phyloP scores from a whole-genome alignment of 2,888 invertebrate genomes.

The Scaptomyza polygonia region DNA sequence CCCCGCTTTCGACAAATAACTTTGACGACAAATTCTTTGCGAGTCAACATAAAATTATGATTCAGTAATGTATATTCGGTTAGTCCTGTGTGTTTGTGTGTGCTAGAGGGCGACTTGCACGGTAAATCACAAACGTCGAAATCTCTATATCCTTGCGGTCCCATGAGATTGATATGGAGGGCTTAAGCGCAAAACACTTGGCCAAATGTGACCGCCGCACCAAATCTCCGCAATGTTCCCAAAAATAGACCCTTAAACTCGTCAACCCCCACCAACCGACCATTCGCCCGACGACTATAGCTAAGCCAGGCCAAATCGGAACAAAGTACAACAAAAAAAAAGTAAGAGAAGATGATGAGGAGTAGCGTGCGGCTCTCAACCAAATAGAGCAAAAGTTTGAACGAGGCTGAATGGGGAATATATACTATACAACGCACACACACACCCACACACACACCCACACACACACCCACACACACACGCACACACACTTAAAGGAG shows the following conservation, averaged over 20 bases:
- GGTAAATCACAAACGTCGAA: conserved; percentile 83
- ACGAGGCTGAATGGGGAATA: conserved; percentile 21
- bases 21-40: conserved; percentile 60
- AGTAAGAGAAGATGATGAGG: conserved; percentile 2
- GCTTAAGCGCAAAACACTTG: conserved; percentile 85
- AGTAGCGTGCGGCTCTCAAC: conserved; percentile 44
- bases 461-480: conserved; percentile 8
- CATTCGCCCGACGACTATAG: conserved; percentile 22
- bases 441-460: too few species aligned
- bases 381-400: conserved; percentile 67
- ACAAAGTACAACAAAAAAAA: conserved; percentile 57
- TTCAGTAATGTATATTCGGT: conserved; percentile 57
- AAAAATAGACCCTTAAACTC: conserved; percentile 34
- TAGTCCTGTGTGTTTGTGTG: conserved; percentile 2
- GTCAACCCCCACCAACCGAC: background rate
- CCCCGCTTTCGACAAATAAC: conserved; percentile 17
- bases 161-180: conserved; percentile 84
- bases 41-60: conserved; percentile 70
- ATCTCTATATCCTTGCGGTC: conserved; percentile 82
- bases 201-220: conserved; percentile 85
- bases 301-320: conserved; percentile 72
- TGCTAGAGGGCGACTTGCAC: conserved; percentile 34
- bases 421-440: too few species aligned
- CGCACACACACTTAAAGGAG: background rate
- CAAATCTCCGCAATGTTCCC: conserved; percentile 4